Percentiles rank a stretch among this genome's conserved stretches.
Evolutionary conservation across 2,797 vertebrate genomes (phyloP).

Genomic region (Scomberomorus guttatus): DNA sequence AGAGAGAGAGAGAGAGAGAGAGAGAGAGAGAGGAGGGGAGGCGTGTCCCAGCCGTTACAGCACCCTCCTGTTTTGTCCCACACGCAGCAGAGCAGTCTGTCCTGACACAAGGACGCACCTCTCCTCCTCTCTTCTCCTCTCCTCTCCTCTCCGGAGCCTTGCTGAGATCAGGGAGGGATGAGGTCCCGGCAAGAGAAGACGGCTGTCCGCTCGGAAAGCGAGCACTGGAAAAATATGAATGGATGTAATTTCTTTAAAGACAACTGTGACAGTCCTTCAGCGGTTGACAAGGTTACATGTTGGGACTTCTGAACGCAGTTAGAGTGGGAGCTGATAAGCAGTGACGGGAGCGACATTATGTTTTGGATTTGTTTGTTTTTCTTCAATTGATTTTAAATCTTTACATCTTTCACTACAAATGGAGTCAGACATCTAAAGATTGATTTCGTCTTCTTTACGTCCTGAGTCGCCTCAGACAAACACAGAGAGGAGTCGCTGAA

Average conservation of each 20-base stretch:
- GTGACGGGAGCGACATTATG: not conserved
- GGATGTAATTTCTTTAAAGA: not conserved
- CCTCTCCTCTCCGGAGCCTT: conserved; percentile 32
- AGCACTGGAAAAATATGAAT: not conserved
- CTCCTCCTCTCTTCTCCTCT: conserved; percentile 30
- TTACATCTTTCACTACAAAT: not conserved
- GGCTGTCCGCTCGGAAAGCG: conserved; percentile 1
- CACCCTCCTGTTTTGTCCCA: conserved; percentile 46
- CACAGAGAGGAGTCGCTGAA: not conserved
- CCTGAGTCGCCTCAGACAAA: not conserved
- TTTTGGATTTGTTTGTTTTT: not conserved
- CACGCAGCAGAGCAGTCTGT: conserved; percentile 48
- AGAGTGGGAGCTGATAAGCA: not conserved
- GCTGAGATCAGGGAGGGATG: conserved; percentile 27
- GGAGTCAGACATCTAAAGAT: not conserved
- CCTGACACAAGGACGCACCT: conserved; percentile 44
- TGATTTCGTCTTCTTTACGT: not conserved
- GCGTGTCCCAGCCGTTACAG: conserved; percentile 50
- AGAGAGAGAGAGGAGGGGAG: conserved; percentile 7
- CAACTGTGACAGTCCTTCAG: not conserved
- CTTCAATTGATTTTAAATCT: not conserved
- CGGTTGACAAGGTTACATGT: not conserved
- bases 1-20: not conserved
- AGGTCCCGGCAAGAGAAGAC: conserved; percentile 31
- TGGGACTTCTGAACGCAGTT: conserved; percentile 1